These are phyloP conservation scores for Chanos chanos DNA, from an alignment of 2,797 vertebrate genomes.

Conservation along the genomic window DNA sequence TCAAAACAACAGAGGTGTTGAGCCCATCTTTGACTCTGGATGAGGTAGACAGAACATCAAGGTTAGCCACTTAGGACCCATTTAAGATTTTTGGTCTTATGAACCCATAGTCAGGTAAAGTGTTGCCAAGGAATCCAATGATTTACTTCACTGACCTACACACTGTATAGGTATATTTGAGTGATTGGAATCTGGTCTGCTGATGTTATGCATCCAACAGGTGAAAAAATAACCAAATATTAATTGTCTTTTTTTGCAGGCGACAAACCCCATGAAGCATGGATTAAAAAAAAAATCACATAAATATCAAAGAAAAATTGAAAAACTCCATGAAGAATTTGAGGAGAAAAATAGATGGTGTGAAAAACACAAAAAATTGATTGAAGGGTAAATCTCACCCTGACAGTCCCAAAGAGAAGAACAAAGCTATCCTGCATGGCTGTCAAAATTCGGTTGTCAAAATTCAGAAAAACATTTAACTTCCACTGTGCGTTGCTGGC, in stretches of 20 bases:
- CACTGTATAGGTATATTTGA: no score
- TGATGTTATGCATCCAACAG: no score
- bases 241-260: conserved; percentile 12
- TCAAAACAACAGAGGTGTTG: no score
- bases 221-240: no score
- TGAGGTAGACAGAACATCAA: no score
- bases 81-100: no score
- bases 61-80: no score
- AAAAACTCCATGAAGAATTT: not conserved
- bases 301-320: not conserved
- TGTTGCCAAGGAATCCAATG: no score
- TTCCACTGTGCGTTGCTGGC: conserved; percentile 4
- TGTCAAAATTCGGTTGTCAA: not conserved
- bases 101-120: no score
- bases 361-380: not conserved
- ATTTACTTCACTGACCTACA: no score
- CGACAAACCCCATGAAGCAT: conserved; percentile 3
- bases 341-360: not conserved
- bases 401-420: not conserved
- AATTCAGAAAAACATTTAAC: not conserved
- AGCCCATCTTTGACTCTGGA: no score
- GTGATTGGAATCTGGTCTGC: no score
- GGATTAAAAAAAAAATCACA: not conserved
- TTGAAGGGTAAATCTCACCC: not conserved
- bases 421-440: not conserved